Evolutionary conservation across 1,140 invertebrate species (phyloP), one percentile per base, ranked within the genome.

Genomic region (Euborellia annulipes): DNA sequence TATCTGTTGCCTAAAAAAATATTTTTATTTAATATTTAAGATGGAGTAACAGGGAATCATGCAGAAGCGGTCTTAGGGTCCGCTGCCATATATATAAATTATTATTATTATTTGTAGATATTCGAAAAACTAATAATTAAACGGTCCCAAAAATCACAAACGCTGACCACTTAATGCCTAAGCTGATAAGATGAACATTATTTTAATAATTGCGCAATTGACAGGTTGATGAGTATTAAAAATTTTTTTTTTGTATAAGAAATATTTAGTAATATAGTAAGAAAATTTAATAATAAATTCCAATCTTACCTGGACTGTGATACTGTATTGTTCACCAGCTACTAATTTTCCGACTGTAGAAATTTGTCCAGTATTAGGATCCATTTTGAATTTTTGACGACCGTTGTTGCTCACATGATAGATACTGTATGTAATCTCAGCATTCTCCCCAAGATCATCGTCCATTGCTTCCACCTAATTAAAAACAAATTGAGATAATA

Each of bases 371-470:
- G 76, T 81, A 46, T 71, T 70, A n/a, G 79, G 72, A 57, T 91
- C 76, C 50, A 92, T 87, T 52, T 73, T 75, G 56, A 92, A 92
- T 60, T 85, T 88, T 41, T 78, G 79, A 27, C 73, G 69, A 1
- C 86, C 88, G 59, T 88, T 89, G 60, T 90, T 91, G 30, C 85
- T 88, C 3, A 91, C 83, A 62, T 90, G 85, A 58, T 85, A 83
- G 47, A 92, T 84, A 47, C 74, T 78, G 65, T 89, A 92, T 4
- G 73, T 75, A 40, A 91, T 73, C 38, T 76, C 71, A 1, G 85
- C 84, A 62, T 89, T 88, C 46, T 79, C 75, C 32, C 82, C 85
- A 53, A 80, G 76, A 58, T 92, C 87, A 52, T 85, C 85, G 56
- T 93, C 87, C 2, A 74, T 78, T 0, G 85, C 88, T 54, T 78